Evolutionary conservation across 2,888 invertebrate species (phyloP).

Genomic region (Piscicola geometra): DNA sequence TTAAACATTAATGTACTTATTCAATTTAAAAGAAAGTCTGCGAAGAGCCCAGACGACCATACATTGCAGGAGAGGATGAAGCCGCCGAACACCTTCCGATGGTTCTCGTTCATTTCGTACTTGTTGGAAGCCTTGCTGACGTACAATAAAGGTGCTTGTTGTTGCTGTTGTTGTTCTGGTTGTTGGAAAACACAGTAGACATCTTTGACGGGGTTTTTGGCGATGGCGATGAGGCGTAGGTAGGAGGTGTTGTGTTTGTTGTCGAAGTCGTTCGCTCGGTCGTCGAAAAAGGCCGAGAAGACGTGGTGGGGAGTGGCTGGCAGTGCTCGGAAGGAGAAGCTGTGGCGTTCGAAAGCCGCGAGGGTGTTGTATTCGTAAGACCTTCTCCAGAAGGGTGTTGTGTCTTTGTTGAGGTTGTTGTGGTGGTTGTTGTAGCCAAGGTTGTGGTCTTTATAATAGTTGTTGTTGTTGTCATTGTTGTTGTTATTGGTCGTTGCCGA

Average conservation of each 20-base stretch:
- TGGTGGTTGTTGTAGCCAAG: background rate
- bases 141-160: background rate
- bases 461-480: background rate
- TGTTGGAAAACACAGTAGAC: constrained; percentile 34
- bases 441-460: background rate
- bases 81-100: constrained; percentile 50
- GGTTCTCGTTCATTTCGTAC: constrained; percentile 55
- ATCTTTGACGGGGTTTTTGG: background rate
- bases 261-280: constrained; percentile 45
- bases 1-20: too few species aligned
- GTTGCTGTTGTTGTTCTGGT: background rate
- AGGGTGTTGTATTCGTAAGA: background rate
- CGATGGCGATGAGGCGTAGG: constrained; percentile 41
- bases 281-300: constrained; percentile 51
- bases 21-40: too few species aligned
- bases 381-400: background rate
- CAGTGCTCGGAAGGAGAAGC: constrained; percentile 42
- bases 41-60: too few species aligned
- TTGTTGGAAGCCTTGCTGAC: constrained; percentile 34
- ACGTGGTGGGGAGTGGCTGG: constrained; percentile 42
- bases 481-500: background rate
- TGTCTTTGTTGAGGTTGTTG: background rate
- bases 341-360: background rate
- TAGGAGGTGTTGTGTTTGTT: constrained; percentile 38
- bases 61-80: constrained; percentile 51